Percentiles rank a stretch among this genome's conserved stretches.
Evolutionary conservation across 2,888 invertebrate genomes (phyloP).

Genomic region (Ormyrus thymus): DNA sequence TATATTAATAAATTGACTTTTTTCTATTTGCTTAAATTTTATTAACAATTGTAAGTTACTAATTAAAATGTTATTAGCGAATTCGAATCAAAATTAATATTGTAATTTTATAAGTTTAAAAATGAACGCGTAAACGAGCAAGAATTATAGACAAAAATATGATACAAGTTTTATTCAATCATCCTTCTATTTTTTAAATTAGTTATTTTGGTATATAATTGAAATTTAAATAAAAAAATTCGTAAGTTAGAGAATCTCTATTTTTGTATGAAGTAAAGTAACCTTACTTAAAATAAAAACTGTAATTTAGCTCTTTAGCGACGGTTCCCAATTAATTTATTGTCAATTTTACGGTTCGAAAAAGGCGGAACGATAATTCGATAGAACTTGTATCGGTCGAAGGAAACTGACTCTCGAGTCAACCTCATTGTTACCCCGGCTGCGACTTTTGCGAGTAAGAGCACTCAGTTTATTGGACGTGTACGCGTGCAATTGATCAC

Average conservation of each 20-base stretch:
- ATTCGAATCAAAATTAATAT: constrained; percentile 23
- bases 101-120: background rate
- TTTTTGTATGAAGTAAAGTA: too few relatives aligned
- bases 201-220: too few relatives aligned
- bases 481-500: constrained; percentile 25
- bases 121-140: background rate
- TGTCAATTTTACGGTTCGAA: too few relatives aligned
- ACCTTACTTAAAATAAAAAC: too few relatives aligned
- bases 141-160: background rate
- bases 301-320: too few relatives aligned
- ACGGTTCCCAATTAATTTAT: too few relatives aligned
- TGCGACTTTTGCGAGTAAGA: constrained; percentile 4
- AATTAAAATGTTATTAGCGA: background rate
- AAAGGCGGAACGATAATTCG: too few relatives aligned
- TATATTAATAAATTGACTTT: constrained; percentile 6
- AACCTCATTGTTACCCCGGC: background rate
- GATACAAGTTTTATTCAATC: constrained; percentile 21
- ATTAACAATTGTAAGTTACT: constrained; percentile 1
- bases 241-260: too few relatives aligned
- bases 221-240: too few relatives aligned
- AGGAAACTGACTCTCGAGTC: background rate
- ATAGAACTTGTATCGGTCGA: background rate
- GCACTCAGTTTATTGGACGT: constrained; percentile 18
- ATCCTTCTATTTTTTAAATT: background rate
- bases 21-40: constrained; percentile 10